Percentiles rank a stretch among this genome's conserved stretches.
Conservation (phyloP, 1,140 invertebrate species). For the Ceratitis capitata region DNA sequence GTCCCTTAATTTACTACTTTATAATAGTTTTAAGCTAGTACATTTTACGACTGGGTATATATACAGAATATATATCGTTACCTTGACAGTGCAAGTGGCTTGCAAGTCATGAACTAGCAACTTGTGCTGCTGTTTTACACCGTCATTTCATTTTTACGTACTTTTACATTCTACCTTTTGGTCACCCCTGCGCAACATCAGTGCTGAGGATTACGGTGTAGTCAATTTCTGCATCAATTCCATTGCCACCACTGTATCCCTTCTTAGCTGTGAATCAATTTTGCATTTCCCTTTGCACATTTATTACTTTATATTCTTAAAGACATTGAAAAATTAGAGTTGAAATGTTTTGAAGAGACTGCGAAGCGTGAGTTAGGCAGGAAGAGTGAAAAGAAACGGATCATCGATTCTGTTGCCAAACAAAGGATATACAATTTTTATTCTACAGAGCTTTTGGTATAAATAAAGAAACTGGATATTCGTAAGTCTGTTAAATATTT, state of each 20-base stretch:
- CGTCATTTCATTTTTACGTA: background rate
- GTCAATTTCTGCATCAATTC: background rate
- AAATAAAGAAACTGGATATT: no score
- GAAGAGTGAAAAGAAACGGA: no score
- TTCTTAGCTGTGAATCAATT: background rate
- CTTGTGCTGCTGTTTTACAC: constrained; percentile 3
- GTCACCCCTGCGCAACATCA: no score
- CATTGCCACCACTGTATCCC: background rate
- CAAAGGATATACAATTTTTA: no score
- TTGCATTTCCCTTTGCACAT: background rate
- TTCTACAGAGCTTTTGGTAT: no score
- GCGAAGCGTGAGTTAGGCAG: background rate
- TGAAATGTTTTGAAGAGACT: background rate
- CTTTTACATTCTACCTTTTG: background rate
- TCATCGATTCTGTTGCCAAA: no score
- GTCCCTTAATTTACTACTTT: no score
- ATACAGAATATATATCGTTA: no score
- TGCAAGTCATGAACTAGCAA: background rate
- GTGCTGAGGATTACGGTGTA: background rate
- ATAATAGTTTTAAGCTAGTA: no score
- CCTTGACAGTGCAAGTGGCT: background rate
- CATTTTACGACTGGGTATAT: no score
- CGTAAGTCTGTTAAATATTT: no score
- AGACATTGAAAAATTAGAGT: no score
- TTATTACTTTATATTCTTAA: background rate